Evolutionary conservation across 2,113 vertebrate species (phyloP), one percentile per base, ranked within the genome.

Genomic region (Columba livia): DNA sequence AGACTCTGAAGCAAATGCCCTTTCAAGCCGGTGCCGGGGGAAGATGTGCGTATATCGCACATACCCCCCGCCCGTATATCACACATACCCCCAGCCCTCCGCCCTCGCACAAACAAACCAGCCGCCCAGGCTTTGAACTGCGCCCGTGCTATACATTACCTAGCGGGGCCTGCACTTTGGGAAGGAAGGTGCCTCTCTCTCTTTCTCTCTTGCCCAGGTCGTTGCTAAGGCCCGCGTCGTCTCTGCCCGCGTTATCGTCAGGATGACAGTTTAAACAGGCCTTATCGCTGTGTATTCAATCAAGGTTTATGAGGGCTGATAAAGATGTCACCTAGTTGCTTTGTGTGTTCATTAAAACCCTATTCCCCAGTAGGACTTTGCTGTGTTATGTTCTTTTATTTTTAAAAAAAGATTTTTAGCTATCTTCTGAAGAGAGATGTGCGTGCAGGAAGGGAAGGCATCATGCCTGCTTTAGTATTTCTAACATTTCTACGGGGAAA

Each of bases 281-380:
- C 98, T 99, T 99, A 99, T 99, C 99, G 90, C 98, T 99, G 98
- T 98, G 98, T 98, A 98, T 98, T 99, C 99, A 99, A 99, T 99
- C 99, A 99, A 98, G 98, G 98, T 99, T 99, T 99, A 99, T 99
- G 99, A 99, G 98, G 98, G 97, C 98, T 98, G 99, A 99, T 99
- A 99, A 99, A 98, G 98, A 98, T 98, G 98, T 98, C 98, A 98
- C 98, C 97, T 97, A 93, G 95, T 95, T 97, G 97, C 97, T 97
- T 90, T 90, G 94, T 96, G 92, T 97, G 97, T 98, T 98, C 97
- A 98, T 98, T 98, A 98, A 98, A 98, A 98, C 86, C 51, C 96
- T 97, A 94, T 97, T 97, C 94, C 79, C 85, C 84, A 64, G 84
- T 85, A 95, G 96, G 88, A 83, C 72, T 93, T 89, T 65, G 89